Conservation (phyloP, 2,797 vertebrate species). For the Masticophis lateralis region DNA sequence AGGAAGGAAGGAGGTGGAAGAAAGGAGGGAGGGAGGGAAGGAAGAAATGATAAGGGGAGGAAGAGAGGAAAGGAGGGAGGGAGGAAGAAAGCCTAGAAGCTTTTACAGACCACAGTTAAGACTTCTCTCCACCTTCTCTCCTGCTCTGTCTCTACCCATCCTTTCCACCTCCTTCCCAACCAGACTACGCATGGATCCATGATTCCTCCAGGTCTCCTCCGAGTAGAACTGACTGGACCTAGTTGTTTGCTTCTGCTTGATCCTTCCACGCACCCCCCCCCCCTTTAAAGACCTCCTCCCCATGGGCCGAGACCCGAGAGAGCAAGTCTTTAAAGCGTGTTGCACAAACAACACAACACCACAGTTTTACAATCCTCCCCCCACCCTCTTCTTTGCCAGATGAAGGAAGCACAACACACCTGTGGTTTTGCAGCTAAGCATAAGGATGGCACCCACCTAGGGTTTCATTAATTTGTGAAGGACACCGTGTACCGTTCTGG, state of each 20-base stretch:
- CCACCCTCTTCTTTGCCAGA: not conserved
- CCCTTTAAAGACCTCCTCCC: not conserved
- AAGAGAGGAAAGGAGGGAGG: too few relatives aligned
- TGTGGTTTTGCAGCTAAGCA: not conserved
- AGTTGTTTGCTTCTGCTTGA: too few relatives aligned
- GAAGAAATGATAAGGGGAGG: too few relatives aligned
- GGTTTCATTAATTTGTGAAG: slow-evolving; percentile 31
- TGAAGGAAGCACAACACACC: not conserved
- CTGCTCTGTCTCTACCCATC: not conserved
- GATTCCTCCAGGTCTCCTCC: not conserved
- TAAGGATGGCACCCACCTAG: not conserved
- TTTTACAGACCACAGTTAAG: not conserved
- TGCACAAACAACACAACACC: not conserved
- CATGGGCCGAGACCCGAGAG: not conserved
- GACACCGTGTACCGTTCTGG: slow-evolving; percentile 5
- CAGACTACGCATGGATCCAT: not conserved
- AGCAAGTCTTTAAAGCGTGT: not conserved
- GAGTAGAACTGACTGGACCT: too few relatives aligned
- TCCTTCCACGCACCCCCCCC: not conserved
- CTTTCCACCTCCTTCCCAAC: not conserved
- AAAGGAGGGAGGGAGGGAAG: too few relatives aligned
- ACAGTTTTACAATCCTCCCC: not conserved
- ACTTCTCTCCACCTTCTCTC: not conserved
- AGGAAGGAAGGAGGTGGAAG: too few relatives aligned
- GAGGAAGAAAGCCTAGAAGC: too few relatives aligned